A percentile compares a stretch with the other conserved stretches of the same genome.
Evolutionary conservation across 2,888 invertebrate genomes (phyloP).

Genomic region (Stictocephala bisonia): DNA sequence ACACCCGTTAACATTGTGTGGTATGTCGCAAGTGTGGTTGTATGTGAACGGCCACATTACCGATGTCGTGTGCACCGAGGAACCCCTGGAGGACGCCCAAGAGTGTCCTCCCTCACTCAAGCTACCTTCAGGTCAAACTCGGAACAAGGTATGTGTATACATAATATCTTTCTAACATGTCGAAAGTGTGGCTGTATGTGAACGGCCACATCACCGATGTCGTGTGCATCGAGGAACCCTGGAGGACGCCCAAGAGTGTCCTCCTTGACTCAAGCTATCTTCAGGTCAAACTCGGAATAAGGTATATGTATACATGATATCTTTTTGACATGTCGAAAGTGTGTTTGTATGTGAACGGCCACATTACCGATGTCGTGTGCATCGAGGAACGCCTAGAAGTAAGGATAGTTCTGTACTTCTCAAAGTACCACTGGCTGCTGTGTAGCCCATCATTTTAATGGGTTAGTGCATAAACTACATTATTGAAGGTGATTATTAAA

Average conservation of each 20-base stretch:
- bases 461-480: too few species aligned
- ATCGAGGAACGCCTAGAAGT: constrained; percentile 11
- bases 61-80: constrained; percentile 43
- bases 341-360: constrained; percentile 53
- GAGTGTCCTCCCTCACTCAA: constrained; percentile 12
- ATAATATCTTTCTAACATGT: constrained; percentile 19
- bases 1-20: not conserved
- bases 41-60: constrained; percentile 6
- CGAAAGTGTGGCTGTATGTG: constrained; percentile 51
- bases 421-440: too few species aligned
- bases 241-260: not conserved
- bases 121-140: constrained; percentile 19
- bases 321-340: constrained; percentile 47
- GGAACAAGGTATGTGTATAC: constrained; percentile 19
- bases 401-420: not conserved
- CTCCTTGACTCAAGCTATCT: constrained; percentile 21
- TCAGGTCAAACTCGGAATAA: constrained; percentile 5
- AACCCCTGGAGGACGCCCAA: not conserved
- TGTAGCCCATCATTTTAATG: too few species aligned
- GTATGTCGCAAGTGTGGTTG: not conserved
- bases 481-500: too few species aligned
- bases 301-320: too few species aligned
- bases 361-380: constrained; percentile 50
- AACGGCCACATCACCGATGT: constrained; percentile 54
- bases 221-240: constrained; percentile 18